Evolutionary conservation across 1,140 invertebrate genomes (phyloP).

Genomic region (Psix sp.): DNA sequence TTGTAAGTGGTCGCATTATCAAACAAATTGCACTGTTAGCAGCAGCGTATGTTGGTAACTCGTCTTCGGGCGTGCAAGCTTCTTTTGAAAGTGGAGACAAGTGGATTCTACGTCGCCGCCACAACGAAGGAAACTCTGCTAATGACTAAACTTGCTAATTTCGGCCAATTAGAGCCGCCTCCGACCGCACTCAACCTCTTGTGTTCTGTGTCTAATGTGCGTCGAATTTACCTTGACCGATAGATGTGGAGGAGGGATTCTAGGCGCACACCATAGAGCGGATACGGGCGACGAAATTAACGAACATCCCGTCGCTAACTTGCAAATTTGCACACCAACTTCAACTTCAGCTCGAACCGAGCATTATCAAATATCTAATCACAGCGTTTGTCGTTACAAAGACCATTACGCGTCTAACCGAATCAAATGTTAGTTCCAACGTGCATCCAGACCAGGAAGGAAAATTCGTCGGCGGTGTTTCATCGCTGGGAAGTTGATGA

Average conservation of each 20-base stretch:
- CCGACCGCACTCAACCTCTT: conserved; percentile 43
- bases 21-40: no score
- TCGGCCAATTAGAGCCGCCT: conserved; percentile 75
- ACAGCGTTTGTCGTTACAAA: conserved; percentile 14
- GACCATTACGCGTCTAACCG: conserved; percentile 9
- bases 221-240: conserved; percentile 73
- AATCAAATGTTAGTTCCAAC: conserved; percentile 10
- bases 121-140: conserved; percentile 72
- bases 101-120: conserved; percentile 67
- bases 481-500: no score
- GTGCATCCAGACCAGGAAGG: neutral
- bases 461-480: no score
- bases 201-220: conserved; percentile 68
- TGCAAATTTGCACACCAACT: conserved; percentile 36
- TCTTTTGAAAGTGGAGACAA: conserved; percentile 73
- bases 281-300: conserved; percentile 56
- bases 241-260: conserved; percentile 67
- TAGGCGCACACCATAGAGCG: conserved; percentile 62
- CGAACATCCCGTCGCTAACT: conserved; percentile 49
- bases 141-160: conserved; percentile 79
- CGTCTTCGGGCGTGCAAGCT: conserved; percentile 66
- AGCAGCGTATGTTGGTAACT: conserved; percentile 55
- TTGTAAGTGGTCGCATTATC: no score
- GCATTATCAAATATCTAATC: conserved; percentile 31
- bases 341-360: conserved; percentile 19